A percentile compares a stretch with the other conserved stretches of the same genome.
These are phyloP conservation scores for Trichoplusia ni DNA, from an alignment of 1,140 invertebrate genomes.

Conservation along the genomic window DNA sequence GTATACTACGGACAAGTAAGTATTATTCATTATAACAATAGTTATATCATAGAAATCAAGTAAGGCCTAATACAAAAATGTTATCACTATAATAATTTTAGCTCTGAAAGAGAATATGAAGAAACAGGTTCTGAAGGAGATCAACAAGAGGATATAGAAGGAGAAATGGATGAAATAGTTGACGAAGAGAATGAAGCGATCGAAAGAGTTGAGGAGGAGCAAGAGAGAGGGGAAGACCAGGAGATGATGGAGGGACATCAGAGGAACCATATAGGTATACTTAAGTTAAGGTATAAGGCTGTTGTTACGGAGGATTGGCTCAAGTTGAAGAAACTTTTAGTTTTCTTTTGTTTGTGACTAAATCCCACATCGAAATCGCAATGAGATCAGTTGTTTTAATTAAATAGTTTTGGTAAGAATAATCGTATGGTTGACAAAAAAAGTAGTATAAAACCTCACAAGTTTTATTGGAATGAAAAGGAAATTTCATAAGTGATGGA, in stretches of 20 bases:
- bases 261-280: constrained; percentile 74
- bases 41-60: no score
- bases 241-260: constrained; percentile 70
- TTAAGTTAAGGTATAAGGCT: not conserved
- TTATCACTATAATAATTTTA: not conserved
- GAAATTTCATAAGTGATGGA: no score
- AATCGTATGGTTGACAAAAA: no score
- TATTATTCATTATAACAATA: not conserved
- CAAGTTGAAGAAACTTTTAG: not conserved
- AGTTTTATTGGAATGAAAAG: no score
- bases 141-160: constrained; percentile 84
- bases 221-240: constrained; percentile 59
- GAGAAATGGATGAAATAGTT: constrained; percentile 83
- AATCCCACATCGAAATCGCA: no score
- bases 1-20: constrained; percentile 85
- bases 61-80: no score
- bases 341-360: no score
- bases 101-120: constrained; percentile 85
- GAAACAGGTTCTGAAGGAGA: constrained; percentile 88
- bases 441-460: no score
- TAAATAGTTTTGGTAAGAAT: no score
- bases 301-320: not conserved
- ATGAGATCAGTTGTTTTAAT: no score
- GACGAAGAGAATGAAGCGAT: constrained; percentile 83
- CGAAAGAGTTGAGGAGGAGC: constrained; percentile 82